Conservation (phyloP, 2,113 vertebrate genomes). For the Paraplagusia blochii region DNA sequence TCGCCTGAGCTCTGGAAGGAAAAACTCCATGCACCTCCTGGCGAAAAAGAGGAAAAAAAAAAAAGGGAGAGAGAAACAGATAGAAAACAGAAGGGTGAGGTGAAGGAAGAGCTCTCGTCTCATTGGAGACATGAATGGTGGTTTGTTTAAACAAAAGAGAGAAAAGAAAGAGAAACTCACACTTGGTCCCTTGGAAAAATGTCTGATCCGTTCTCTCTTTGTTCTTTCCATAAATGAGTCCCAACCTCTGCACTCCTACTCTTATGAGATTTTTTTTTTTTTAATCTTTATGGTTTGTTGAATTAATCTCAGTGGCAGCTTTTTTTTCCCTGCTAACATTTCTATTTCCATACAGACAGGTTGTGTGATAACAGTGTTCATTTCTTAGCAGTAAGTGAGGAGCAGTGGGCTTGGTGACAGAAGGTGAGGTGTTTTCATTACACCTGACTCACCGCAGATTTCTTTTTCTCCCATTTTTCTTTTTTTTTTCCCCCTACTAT, state of each 20-base stretch:
- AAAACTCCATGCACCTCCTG: conserved; percentile 20
- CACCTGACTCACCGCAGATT: conserved; percentile 20
- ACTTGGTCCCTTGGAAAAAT: conserved; percentile 5
- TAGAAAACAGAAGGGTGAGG: too few species aligned
- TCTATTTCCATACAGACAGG: conserved; percentile 15
- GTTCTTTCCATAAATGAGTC: conserved; percentile 7
- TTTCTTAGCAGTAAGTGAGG: conserved; percentile 22
- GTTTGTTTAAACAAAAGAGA: conserved; percentile 12
- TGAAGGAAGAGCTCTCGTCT: too few species aligned
- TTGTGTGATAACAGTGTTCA: conserved; percentile 24
- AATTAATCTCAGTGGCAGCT: conserved; percentile 6
- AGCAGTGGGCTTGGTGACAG: conserved; percentile 4
- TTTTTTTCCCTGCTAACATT: conserved; percentile 3
- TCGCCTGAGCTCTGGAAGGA: conserved; percentile 10
- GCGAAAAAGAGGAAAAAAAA: conserved; percentile 13
- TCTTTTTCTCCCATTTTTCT: conserved; percentile 13
- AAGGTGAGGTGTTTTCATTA: conserved; percentile 33
- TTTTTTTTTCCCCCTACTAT: conserved; percentile 28
- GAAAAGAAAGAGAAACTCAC: conserved; percentile 5
- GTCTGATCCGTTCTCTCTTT: conserved; percentile 8
- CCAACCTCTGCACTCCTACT: neutral
- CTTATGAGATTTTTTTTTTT: neutral
- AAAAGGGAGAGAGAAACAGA: neutral
- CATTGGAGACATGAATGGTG: neutral
- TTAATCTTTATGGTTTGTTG: conserved; percentile 7